Base-by-base conservation (phyloP, 2,888 invertebrate species). In the Drosophila diplacantha region DNA sequence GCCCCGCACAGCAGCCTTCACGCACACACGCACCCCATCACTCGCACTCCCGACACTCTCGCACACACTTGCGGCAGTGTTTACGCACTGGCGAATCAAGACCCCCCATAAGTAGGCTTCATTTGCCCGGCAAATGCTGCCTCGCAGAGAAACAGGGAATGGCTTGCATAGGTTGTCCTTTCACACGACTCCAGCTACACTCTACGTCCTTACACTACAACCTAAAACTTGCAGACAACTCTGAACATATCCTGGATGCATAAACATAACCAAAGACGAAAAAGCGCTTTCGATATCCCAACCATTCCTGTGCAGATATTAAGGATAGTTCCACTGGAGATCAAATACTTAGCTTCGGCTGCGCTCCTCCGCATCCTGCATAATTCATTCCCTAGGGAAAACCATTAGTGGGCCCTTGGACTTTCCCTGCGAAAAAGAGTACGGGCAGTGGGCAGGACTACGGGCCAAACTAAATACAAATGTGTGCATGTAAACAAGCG, bases 401-500 rank as follows among this genome's bases (percentile, higher is more conserved):
- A n/a, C 50, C 62, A 61, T 61, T 61, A 60, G 32, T 18, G 29
- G 24, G n/a, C 22, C 22, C 7, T 7, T 12, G 26, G 26, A 53
- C 53, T 29, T 14, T 29, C 16, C 16, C 51, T 16, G 5, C 22
- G 44, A 44, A 47, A 34, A 57, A 60, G 44, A 54, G 76, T 66
- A 63, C 65, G 56, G 58, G 53, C 51, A 54, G 54, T 63, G 49
- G 46, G 56, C 55, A 44, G 60, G 61, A 55, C 51, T 59, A 49
- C 24, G 63, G 60, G 54, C 66, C 50, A 79, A 81, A 76, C 72
- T 83, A 79, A 81, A 83, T 80, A 83, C 72, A 81, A 76, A 75
- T 80, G 63, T 50, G 76, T 72, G 72, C 84, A 81, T 81, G 82
- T 81, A 82, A 82, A 83, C 81, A 81, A 77, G 72, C 82, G 73